A percentile compares a stretch with the other conserved stretches of the same genome.
These are phyloP conservation scores for Coranthus polyacanthus DNA, from an alignment of 2,797 vertebrate species.

Conservation along the genomic window DNA sequence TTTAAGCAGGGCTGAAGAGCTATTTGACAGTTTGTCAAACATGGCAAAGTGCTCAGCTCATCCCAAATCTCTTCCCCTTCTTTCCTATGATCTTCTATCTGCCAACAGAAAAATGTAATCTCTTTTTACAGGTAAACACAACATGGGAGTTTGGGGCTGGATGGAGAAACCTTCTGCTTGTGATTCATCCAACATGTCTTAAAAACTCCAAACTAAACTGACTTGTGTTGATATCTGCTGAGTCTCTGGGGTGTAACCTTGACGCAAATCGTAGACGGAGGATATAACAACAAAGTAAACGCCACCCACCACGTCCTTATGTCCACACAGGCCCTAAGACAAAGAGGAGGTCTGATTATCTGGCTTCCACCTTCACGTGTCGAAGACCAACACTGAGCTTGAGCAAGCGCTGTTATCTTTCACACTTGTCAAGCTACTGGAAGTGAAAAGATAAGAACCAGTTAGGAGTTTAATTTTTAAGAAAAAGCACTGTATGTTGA, in stretches of 20 bases:
- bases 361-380: constrained; percentile 23
- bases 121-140: constrained; percentile 57
- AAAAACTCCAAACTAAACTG: no score
- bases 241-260: constrained; percentile 46
- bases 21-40: constrained; percentile 61
- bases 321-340: constrained; percentile 52
- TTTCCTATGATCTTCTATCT: constrained; percentile 41
- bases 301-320: constrained; percentile 19
- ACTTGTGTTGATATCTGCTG: constrained; percentile 16
- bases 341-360: constrained; percentile 65
- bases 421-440: constrained; percentile 36
- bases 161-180: no score
- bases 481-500: constrained; percentile 4
- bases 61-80: constrained; percentile 33
- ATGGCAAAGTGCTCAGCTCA: constrained; percentile 23
- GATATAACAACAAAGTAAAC: constrained; percentile 44
- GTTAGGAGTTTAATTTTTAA: constrained; percentile 10
- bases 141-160: background rate
- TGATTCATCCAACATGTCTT: constrained; percentile 10
- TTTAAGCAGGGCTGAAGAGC: constrained; percentile 29
- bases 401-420: constrained; percentile 37
- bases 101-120: constrained; percentile 30
- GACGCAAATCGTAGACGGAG: constrained; percentile 50
- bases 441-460: constrained; percentile 42
- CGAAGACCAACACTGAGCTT: constrained; percentile 57